Evolutionary conservation across 2,113 vertebrate genomes (phyloP).

Genomic region (Mellivora capensis): DNA sequence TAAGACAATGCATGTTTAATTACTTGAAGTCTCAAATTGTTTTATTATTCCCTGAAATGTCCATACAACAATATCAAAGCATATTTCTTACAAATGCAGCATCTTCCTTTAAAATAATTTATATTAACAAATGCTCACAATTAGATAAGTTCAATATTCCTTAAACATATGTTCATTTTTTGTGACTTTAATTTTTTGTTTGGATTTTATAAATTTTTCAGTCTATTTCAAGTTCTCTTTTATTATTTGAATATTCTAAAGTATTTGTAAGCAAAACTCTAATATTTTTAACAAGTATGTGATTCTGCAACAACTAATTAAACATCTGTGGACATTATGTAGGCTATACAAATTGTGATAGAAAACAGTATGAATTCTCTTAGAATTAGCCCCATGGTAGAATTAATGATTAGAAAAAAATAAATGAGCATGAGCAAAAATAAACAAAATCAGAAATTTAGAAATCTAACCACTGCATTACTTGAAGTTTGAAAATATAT

Average conservation of each 20-base stretch:
- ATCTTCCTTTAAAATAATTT: constrained; percentile 35
- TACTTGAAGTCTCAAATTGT: not conserved
- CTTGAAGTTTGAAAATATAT: not conserved
- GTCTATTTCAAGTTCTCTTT: constrained; percentile 57
- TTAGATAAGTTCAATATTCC: constrained; percentile 61
- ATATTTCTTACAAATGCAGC: not conserved
- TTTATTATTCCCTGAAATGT: not conserved
- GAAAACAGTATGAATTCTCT: not conserved
- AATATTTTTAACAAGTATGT: constrained; percentile 59
- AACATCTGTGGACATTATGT: constrained; percentile 62
- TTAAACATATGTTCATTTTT: constrained; percentile 55
- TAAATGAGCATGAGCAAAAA: not conserved
- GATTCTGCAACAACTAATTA: constrained; percentile 64
- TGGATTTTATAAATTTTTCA: constrained; percentile 58
- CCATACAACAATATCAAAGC: not conserved
- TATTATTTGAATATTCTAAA: constrained; percentile 61
- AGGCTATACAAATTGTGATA: constrained; percentile 21
- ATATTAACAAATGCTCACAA: constrained; percentile 50
- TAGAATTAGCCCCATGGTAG: not conserved
- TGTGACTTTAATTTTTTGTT: constrained; percentile 48
- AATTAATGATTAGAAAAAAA: constrained; percentile 11
- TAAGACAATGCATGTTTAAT: not conserved
- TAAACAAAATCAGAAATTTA: not conserved
- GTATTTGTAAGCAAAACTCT: constrained; percentile 53
- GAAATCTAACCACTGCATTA: not conserved